A percentile compares a stretch with the other conserved stretches of the same genome.
Conservation (phyloP, 2,888 invertebrate genomes). For the Caenorhabditis becei region DNA sequence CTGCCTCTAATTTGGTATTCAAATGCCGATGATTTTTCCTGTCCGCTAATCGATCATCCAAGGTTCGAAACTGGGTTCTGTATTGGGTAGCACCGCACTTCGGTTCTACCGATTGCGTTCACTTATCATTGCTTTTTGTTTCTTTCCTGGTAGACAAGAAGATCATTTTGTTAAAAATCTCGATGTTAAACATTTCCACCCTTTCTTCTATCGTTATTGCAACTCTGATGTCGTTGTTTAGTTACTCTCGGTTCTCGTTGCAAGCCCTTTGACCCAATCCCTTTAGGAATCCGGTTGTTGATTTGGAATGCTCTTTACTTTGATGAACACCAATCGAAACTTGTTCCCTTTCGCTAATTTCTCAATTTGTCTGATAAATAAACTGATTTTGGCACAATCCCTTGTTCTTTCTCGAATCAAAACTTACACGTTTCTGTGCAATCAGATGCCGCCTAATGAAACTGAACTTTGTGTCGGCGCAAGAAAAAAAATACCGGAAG, state of each 20-base stretch:
- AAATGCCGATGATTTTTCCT: constrained; percentile 36
- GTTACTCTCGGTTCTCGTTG: background rate
- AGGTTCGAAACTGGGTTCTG: constrained; percentile 17
- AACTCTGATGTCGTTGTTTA: constrained; percentile 1
- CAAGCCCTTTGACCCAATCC: background rate
- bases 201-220: constrained; percentile 3
- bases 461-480: constrained; percentile 42
- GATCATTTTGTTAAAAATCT: constrained; percentile 29
- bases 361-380: constrained; percentile 3
- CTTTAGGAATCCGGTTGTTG: constrained; percentile 17
- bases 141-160: constrained; percentile 20
- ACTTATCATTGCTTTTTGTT: constrained; percentile 22
- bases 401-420: background rate
- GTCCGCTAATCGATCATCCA: constrained; percentile 2
- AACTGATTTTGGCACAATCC: background rate
- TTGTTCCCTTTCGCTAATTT: constrained; percentile 2
- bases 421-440: too few species aligned
- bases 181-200: constrained; percentile 31
- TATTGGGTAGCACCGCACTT: constrained; percentile 7
- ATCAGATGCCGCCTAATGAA: constrained; percentile 7
- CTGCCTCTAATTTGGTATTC: constrained; percentile 19
- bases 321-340: background rate
- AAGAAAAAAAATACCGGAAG: constrained; percentile 33
- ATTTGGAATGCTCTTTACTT: constrained; percentile 14
- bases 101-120: constrained; percentile 4